Base-by-base conservation (phyloP, 2,797 vertebrate species). In the Myotis pilosus region DNA sequence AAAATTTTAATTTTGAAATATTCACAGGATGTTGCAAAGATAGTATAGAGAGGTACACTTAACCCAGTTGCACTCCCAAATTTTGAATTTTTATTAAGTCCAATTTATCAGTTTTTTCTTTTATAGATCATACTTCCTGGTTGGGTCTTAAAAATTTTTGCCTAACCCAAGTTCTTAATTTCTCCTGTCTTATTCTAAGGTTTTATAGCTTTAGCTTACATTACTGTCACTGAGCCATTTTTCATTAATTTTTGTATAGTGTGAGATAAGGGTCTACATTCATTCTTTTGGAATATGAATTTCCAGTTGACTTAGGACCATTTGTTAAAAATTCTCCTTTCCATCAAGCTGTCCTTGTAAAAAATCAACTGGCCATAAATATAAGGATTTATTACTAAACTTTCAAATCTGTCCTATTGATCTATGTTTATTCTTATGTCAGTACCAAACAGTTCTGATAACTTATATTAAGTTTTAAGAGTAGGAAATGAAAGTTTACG, bases 351-450 rank as follows among this genome's bases (percentile, higher is more conserved):
- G n/a, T 8, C 16, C 66, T 75, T 71, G 30, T 88, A 44, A 76
- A 83, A 92, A 83, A 60, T 87, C 36, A 78, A 36, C 36, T 92
- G 44, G 60, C 16, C 19, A 64, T 55, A 84, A 72, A 88, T 64
- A 9, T n/a, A 62, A 36, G 53, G 6, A 8, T 55, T 94, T 87
- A 91, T 55, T 92, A 78, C 19, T 88, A 53, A 60, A 92, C 36
- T 62, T 44, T 71, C 9, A 95, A n/a, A 64, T 78, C 55, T 88
- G 51, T 92, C 51, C 53, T 79, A 16, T 38, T 94, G 36, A 92
- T 83, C 23, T 78, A 9, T 66, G 41, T 92, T 94, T 88, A 84
- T 60, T 36, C 44, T 16, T 64, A 75, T 69, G 62, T 78, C 53
- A 83, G 30, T 88, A 71, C 51, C 36, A 88, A 82, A 69, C 17